phyloP scores from a whole-genome alignment of 2,888 invertebrate species.

The Selenia dentaria region DNA sequence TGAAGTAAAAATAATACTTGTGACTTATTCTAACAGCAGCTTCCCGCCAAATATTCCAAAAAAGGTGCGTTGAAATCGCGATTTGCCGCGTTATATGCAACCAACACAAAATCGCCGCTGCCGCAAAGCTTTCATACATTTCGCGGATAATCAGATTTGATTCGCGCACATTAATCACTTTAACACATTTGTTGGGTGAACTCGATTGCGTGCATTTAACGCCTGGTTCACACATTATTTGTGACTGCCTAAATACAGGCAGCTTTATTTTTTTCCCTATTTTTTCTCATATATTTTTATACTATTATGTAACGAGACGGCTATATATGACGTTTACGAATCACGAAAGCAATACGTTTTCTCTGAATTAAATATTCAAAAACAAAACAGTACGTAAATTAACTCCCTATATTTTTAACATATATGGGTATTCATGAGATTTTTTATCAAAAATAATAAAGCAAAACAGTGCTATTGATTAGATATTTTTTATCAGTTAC shows the following conservation, averaged over 20 bases:
- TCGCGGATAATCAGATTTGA: constrained; percentile 68
- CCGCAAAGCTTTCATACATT: constrained; percentile 49
- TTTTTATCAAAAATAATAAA: no score
- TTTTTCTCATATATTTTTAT: no score
- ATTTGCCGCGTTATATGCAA: constrained; percentile 36
- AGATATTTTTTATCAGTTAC: no score
- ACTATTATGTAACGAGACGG: no score
- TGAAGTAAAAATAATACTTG: no score
- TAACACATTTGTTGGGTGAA: constrained; percentile 69
- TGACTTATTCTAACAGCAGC: not conserved
- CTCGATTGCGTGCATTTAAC: constrained; percentile 55
- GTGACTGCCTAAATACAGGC: constrained; percentile 13
- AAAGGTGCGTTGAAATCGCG: constrained; percentile 19
- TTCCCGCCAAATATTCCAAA: constrained; percentile 29
- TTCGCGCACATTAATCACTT: constrained; percentile 75
- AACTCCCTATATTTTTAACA: no score
- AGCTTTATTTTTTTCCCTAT: constrained; percentile 5
- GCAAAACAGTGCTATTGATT: no score
- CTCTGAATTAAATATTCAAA: no score
- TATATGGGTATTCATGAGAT: no score
- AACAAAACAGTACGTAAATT: no score
- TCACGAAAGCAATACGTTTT: no score
- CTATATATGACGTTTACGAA: no score
- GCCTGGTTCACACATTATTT: constrained; percentile 26
- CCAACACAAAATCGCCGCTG: constrained; percentile 25